phyloP scores from a whole-genome alignment of 1,140 invertebrate genomes.

The Drosophila bipectinata region DNA sequence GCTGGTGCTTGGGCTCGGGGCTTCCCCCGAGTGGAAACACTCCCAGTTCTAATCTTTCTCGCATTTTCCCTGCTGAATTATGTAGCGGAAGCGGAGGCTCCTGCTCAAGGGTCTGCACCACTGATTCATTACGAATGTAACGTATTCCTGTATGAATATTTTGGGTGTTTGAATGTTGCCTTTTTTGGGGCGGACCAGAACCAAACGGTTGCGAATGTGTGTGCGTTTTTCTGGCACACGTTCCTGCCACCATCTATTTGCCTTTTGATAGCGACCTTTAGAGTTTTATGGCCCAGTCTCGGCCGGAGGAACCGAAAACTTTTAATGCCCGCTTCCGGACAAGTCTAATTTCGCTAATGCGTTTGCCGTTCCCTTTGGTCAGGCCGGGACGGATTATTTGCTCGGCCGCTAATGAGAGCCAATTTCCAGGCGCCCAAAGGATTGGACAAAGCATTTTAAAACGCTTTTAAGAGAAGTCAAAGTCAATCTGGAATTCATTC shows the following conservation, averaged over 20 bases:
- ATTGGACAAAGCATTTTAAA: not conserved
- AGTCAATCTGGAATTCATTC: not conserved
- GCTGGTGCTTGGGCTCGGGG: too few relatives aligned
- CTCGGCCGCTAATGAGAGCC: slow-evolving; percentile 61
- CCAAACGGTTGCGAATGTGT: not conserved
- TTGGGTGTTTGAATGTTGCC: slow-evolving; percentile 3
- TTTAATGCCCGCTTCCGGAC: slow-evolving; percentile 68
- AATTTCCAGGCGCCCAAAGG: slow-evolving; percentile 36
- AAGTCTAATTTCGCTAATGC: slow-evolving; percentile 71
- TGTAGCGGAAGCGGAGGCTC: slow-evolving; percentile 73
- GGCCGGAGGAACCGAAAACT: slow-evolving; percentile 45
- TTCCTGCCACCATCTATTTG: slow-evolving; percentile 64
- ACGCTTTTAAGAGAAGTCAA: not conserved
- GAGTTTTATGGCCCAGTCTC: slow-evolving; percentile 49
- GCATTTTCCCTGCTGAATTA: slow-evolving; percentile 72
- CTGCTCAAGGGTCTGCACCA: slow-evolving; percentile 59
- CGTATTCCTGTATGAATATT: slow-evolving; percentile 35
- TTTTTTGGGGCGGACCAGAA: slow-evolving; percentile 14
- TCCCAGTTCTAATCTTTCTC: slow-evolving; percentile 51
- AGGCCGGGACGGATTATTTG: slow-evolving; percentile 29
- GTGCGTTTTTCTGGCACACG: slow-evolving; percentile 27
- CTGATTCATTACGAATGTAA: slow-evolving; percentile 67
- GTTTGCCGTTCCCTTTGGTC: slow-evolving; percentile 15
- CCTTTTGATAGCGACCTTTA: slow-evolving; percentile 66
- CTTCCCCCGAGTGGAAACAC: not conserved